phyloP scores from a whole-genome alignment of 2,888 invertebrate species.

The Catocala nupta region DNA sequence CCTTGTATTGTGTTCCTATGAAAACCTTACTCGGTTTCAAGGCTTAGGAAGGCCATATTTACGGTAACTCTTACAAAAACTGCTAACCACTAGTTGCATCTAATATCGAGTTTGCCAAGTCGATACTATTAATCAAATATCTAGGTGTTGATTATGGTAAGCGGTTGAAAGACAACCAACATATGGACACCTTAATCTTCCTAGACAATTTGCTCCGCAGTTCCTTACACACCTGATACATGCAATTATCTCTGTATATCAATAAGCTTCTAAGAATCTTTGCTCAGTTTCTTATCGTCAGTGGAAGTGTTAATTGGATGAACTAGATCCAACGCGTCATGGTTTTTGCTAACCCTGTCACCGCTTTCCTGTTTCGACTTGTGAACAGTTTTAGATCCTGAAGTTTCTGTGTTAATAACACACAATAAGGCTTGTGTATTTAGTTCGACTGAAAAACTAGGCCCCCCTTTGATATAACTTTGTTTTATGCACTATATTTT shows the following conservation, averaged over 20 bases:
- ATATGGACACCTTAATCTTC: background rate
- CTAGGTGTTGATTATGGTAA: too few relatives aligned
- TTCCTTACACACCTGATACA: slow-evolving; percentile 27
- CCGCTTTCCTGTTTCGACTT: slow-evolving; percentile 46
- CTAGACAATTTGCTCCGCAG: background rate
- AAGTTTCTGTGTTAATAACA: slow-evolving; percentile 40
- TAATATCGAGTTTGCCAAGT: too few relatives aligned
- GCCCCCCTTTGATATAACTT: too few relatives aligned
- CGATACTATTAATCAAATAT: too few relatives aligned
- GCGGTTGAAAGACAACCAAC: too few relatives aligned
- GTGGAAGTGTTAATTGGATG: slow-evolving; percentile 64
- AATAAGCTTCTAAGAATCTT: slow-evolving; percentile 20
- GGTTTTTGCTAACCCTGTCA: slow-evolving; percentile 47
- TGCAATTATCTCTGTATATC: slow-evolving; percentile 22
- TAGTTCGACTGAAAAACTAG: slow-evolving; percentile 8
- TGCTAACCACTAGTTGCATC: too few relatives aligned
- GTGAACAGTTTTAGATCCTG: slow-evolving; percentile 45
- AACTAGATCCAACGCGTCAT: slow-evolving; percentile 42
- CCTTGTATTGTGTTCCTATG: too few relatives aligned
- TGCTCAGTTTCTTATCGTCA: slow-evolving; percentile 8
- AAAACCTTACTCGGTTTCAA: too few relatives aligned
- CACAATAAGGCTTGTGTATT: slow-evolving; percentile 16
- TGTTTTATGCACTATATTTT: background rate
- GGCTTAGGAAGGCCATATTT: too few relatives aligned
- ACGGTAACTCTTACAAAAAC: too few relatives aligned